These are phyloP conservation scores for Pantherophis alleghaniensis DNA, from an alignment of 2,797 vertebrate species.

Conservation along the genomic window DNA sequence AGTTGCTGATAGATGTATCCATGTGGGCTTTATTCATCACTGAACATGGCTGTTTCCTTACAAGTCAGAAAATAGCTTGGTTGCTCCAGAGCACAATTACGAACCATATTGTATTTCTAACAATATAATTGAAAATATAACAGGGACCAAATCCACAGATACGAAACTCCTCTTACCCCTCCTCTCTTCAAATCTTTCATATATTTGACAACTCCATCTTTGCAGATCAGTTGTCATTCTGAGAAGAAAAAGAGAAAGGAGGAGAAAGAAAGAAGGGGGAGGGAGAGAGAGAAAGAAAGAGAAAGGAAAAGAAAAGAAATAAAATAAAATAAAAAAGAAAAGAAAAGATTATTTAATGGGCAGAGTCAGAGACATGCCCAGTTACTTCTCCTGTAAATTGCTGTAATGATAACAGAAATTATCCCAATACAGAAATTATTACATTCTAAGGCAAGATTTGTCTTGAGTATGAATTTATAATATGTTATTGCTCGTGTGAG, in stretches of 20 bases:
- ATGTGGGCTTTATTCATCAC: not conserved
- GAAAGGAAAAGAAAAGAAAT: too few species aligned
- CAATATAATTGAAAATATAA: not conserved
- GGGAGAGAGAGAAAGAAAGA: not conserved
- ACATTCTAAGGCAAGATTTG: not conserved
- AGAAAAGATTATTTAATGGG: not conserved
- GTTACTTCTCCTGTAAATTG: not conserved
- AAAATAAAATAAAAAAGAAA: not conserved
- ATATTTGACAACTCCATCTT: not conserved
- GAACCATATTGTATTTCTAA: not conserved
- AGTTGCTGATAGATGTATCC: not conserved
- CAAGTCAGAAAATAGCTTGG: not conserved
- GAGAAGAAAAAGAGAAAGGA: not conserved
- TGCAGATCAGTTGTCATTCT: not conserved
- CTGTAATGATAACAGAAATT: not conserved
- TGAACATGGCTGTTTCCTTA: not conserved
- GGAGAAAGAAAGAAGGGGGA: not conserved
- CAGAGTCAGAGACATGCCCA: not conserved
- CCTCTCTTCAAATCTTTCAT: not conserved
- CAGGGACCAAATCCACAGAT: not conserved
- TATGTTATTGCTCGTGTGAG: not conserved
- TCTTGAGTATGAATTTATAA: not conserved
- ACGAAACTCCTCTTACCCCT: not conserved
- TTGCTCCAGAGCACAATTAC: not conserved
- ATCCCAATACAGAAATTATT: not conserved